These are phyloP conservation scores for Doris montereyensis DNA, from an alignment of 2,888 invertebrate species.

Conservation along the genomic window DNA sequence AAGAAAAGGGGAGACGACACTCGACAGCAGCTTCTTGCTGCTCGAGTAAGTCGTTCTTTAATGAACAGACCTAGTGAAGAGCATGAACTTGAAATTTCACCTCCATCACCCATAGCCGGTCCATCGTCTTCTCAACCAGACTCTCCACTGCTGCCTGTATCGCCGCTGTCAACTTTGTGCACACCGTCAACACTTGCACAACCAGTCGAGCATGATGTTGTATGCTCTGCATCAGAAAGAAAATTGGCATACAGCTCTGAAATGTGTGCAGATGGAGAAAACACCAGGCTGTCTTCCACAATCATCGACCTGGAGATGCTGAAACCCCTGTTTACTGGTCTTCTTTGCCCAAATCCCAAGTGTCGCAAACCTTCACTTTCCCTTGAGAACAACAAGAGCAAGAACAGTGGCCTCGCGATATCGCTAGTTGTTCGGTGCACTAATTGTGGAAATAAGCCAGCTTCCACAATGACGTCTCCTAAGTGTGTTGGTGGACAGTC, in stretches of 20 bases:
- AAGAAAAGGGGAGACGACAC: background rate
- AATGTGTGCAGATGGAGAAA: background rate
- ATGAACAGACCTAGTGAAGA: background rate
- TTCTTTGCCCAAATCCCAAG: conserved; percentile 6
- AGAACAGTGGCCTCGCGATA: background rate
- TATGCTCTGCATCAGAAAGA: too few species aligned
- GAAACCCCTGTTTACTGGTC: background rate
- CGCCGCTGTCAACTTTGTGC: too few species aligned
- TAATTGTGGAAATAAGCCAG: background rate
- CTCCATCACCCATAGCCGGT: too few species aligned
- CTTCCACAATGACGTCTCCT: background rate
- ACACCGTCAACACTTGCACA: background rate
- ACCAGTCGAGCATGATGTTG: background rate
- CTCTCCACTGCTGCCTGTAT: background rate
- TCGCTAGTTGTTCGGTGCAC: background rate
- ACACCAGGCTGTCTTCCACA: background rate
- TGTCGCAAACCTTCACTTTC: background rate
- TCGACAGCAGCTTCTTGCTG: conserved; percentile 4
- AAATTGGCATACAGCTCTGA: too few species aligned
- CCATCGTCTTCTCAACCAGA: background rate
- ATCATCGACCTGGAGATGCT: too few species aligned
- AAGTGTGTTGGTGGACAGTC: too few species aligned
- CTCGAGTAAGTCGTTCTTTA: background rate
- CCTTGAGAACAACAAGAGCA: conserved; percentile 1
- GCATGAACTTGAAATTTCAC: too few species aligned